Base-by-base conservation (phyloP, 2,113 vertebrate species). In the Microtus pennsylvanicus region DNA sequence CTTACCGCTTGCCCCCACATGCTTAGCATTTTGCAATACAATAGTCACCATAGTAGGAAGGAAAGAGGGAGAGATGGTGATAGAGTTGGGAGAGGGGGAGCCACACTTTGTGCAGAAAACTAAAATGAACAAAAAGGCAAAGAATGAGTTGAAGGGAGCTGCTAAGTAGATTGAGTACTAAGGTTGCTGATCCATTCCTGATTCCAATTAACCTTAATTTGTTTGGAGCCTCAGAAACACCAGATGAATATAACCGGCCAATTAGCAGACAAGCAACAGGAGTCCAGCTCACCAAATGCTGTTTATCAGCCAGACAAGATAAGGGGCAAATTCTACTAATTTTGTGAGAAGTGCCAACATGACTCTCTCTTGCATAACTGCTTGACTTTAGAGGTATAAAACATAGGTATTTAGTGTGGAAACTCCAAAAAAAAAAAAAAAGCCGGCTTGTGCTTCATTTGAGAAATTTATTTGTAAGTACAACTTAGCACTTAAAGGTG, bases 171-270 rank as follows among this genome's bases (percentile, higher is more conserved):
- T 92, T 88, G 88, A 97, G 96, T 14, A 81, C 35, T 74, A 86
- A 88, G n/a, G 83, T 69, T 89, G 61, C 24, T 95, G 96, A 97
- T 97, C 70, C 85, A 77, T 95, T 96, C 85, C 89, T 94, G 77
- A 72, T 96, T 97, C 89, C 90, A 90, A 96, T 91, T 98, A 96
- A 93, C 80, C 95, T 98, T 96, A 97, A 96, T 96, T 95, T 97
- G 78, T 58, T 92, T 92, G 81, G 90, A 97, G 58, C 55, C 17
- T 35, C 17, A 91, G 89, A 14, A 94, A 42, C 38, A 96, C 55
- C 93, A 97, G 96, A 96, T 96, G 50, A 97, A 97, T 97, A 7
- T 58, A 90, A 95, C 97, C 96, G 96, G 93, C 86, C 95, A 22
- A 95, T 97, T 93, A 97, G 70, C 67, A 91, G 94, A 61, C 30